Conservation (phyloP, 2,113 vertebrate genomes). For the Dendropsophus ebraccatus region DNA sequence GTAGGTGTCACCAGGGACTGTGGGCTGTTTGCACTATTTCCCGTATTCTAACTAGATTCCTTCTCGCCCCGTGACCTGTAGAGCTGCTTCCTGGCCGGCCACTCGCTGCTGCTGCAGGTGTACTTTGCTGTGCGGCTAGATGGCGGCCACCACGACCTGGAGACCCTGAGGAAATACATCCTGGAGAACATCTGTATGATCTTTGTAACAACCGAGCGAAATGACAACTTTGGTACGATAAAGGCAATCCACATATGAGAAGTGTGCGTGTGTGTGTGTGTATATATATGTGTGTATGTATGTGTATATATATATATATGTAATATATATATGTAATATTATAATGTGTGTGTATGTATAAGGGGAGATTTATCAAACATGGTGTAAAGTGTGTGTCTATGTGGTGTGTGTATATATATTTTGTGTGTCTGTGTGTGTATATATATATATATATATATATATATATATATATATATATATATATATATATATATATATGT, state of each 20-base stretch:
- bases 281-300: neutral
- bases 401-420: too few relatives aligned
- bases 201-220: slow-evolving; percentile 77
- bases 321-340: too few relatives aligned
- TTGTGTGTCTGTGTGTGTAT: too few relatives aligned
- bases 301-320: too few relatives aligned
- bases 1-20: slow-evolving; percentile 68
- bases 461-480: too few relatives aligned
- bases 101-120: slow-evolving; percentile 84
- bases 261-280: too few relatives aligned
- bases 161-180: slow-evolving; percentile 91
- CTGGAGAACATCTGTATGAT: slow-evolving; percentile 92
- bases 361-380: too few relatives aligned
- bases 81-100: slow-evolving; percentile 82
- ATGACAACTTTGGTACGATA: slow-evolving; percentile 59
- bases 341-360: too few relatives aligned
- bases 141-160: slow-evolving; percentile 80
- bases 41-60: neutral
- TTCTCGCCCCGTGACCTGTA: slow-evolving; percentile 62
- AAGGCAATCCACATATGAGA: neutral
- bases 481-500: too few relatives aligned
- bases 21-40: neutral
- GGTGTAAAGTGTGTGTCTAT: too few relatives aligned
- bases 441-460: too few relatives aligned
- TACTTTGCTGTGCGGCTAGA: slow-evolving; percentile 84